Percentiles rank a stretch among this genome's conserved stretches.
These are phyloP conservation scores for Hemicentrotus pulcherrimus DNA, from an alignment of 35 echinoderm and acorn worm genomes.

Conservation along the genomic window DNA sequence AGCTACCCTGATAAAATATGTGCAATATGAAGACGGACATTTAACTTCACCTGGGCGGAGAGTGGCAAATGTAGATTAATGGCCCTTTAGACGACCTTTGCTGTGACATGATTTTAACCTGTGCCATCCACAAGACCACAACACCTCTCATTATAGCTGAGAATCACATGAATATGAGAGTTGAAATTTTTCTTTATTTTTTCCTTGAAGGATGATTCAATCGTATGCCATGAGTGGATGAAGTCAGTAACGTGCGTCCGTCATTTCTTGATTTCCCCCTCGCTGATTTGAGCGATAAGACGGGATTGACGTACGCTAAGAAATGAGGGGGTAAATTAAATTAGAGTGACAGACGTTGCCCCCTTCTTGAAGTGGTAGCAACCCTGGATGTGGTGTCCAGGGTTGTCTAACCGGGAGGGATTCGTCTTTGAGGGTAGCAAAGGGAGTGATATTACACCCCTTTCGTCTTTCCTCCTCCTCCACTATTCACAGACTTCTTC, in stretches of 20 bases:
- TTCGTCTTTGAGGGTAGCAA: neutral
- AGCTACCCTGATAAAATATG: no score
- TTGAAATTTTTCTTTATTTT: neutral
- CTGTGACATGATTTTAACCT: no score
- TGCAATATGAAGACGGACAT: no score
- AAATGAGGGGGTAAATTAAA: neutral
- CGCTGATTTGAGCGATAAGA: neutral
- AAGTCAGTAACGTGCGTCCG: neutral
- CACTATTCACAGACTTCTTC: neutral
- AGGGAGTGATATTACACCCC: neutral
- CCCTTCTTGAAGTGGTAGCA: neutral
- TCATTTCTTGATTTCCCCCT: conserved; percentile 2
- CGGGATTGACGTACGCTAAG: neutral
- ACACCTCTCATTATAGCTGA: neutral
- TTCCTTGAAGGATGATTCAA: neutral
- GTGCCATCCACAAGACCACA: no score
- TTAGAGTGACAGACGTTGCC: conserved; percentile 8
- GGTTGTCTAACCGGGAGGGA: neutral
- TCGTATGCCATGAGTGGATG: neutral
- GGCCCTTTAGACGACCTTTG: no score
- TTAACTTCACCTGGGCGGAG: no score
- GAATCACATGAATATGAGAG: neutral
- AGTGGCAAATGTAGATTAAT: no score
- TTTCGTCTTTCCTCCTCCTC: neutral
- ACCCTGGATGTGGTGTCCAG: neutral